Conservation (phyloP, 2,888 invertebrate genomes). For the Crossocerus cetratus region DNA sequence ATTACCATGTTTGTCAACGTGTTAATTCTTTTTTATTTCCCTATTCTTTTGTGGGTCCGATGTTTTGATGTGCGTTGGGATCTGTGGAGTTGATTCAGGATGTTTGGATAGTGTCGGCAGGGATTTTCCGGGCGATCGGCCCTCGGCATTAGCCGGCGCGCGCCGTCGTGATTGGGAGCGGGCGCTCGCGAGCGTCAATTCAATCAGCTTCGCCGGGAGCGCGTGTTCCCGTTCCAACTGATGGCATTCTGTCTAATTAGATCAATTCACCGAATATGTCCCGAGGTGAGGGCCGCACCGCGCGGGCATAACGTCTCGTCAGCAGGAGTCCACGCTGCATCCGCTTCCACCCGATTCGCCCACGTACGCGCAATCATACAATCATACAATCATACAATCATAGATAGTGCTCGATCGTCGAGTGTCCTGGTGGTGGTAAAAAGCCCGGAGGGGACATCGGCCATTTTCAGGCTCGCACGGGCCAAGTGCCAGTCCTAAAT, state of each 20-base stretch:
- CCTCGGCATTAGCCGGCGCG: constrained; percentile 7
- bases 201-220: constrained; percentile 32
- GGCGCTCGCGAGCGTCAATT: constrained; percentile 18
- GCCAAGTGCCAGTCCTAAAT: too few relatives aligned
- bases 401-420: too few relatives aligned
- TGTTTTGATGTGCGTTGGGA: too few relatives aligned
- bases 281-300: constrained; percentile 27
- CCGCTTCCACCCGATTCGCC: constrained; percentile 46
- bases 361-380: too few relatives aligned
- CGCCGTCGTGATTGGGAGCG: constrained; percentile 9
- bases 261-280: constrained; percentile 48
- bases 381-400: too few relatives aligned
- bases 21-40: too few relatives aligned
- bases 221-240: constrained; percentile 14
- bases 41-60: too few relatives aligned
- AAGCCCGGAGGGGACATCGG: too few relatives aligned
- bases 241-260: constrained; percentile 46
- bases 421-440: too few relatives aligned
- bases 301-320: constrained; percentile 37
- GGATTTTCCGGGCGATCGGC: constrained; percentile 15
- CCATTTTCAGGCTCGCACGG: too few relatives aligned
- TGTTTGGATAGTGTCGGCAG: not conserved
- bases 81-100: not conserved
- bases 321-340: constrained; percentile 24
- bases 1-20: too few relatives aligned